Percentiles rank a stretch among this genome's conserved stretches.
Conservation (phyloP, 2,888 invertebrate genomes). For the Reticulitermes lucifugus region DNA sequence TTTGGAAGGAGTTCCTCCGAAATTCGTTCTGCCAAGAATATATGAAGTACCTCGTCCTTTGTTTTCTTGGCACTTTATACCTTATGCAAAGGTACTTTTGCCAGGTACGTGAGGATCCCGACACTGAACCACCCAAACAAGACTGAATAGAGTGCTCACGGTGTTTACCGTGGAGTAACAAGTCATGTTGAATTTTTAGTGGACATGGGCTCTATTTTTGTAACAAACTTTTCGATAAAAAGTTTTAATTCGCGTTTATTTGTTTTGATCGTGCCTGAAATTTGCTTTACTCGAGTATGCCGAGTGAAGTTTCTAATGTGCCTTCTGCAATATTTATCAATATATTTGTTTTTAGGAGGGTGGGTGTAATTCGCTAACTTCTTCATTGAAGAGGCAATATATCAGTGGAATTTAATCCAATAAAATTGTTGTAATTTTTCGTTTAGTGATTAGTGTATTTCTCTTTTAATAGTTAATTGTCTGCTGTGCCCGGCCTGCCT, state of each 20-base stretch:
- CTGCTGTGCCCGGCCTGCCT: too few species aligned
- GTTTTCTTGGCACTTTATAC: too few species aligned
- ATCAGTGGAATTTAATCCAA: neutral
- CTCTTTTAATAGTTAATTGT: too few species aligned
- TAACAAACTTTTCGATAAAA: neutral
- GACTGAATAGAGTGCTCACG: conserved; percentile 15
- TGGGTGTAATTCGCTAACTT: neutral
- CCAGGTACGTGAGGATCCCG: neutral
- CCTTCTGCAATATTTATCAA: neutral
- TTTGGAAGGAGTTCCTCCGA: too few species aligned
- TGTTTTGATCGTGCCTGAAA: neutral
- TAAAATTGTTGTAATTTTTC: neutral
- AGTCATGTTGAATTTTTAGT: neutral
- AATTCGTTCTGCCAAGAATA: neutral
- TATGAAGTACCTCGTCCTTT: too few species aligned
- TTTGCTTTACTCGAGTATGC: neutral
- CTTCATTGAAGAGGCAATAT: neutral
- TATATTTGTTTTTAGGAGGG: neutral
- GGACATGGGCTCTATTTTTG: neutral
- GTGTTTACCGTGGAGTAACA: neutral
- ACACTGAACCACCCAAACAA: neutral
- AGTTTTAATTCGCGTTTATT: too few species aligned
- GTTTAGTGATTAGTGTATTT: neutral
- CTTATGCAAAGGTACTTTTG: neutral
- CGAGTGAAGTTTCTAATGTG: neutral